Base-by-base conservation (phyloP, 2,113 vertebrate species). In the Ceyx cyanopectus region DNA sequence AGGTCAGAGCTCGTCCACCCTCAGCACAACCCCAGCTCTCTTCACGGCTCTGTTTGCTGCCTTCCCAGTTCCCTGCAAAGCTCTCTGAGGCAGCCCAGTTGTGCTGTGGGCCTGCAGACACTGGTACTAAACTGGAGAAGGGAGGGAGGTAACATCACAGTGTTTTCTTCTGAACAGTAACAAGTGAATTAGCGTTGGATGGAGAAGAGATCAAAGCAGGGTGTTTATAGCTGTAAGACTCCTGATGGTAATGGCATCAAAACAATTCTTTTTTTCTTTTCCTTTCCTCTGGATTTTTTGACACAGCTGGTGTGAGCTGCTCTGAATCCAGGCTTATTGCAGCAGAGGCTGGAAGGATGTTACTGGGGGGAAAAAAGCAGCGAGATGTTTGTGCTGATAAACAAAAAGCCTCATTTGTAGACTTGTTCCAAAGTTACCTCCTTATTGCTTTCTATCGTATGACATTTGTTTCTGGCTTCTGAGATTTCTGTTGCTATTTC, bases 21-120 rank as follows among this genome's bases (percentile, higher is more conserved):
- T 61, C 23, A 29, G 50, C 12, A 2, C 5, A 22, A 18, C 3
- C 0, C 1, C 0, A 0, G 5, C 23, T 12, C 0, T 2, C 9
- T 45, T 54, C 14, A 2, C 11, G 43, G 26, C 4, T 85, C 40
- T 58, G 29, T 14, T 41, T 34, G 6, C 61, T 84, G 51, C 19
- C 7, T 34, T 46, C 45, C 34, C 62, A 27, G 53, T 48, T 58
- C 20, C 46, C 46, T 57, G 27, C n/a, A 45, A 24, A 92, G 82
- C 40, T 82, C 79, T 58, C 17, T 51, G 11, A 41, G 69, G 54
- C 30, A 34, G 37, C 21, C 4, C 68, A 4, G 14, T 48, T 0
- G 1, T 87, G 75, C 51, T 58, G 22, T 22, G 70, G 51, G 76
- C 63, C 40, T 0, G 0, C 23, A 15, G 74, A 51, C 46, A n/a